Percentiles rank a stretch among this genome's conserved stretches.
Evolutionary conservation across 2,113 vertebrate genomes (phyloP).

Genomic region (Malurus cyaneus): DNA sequence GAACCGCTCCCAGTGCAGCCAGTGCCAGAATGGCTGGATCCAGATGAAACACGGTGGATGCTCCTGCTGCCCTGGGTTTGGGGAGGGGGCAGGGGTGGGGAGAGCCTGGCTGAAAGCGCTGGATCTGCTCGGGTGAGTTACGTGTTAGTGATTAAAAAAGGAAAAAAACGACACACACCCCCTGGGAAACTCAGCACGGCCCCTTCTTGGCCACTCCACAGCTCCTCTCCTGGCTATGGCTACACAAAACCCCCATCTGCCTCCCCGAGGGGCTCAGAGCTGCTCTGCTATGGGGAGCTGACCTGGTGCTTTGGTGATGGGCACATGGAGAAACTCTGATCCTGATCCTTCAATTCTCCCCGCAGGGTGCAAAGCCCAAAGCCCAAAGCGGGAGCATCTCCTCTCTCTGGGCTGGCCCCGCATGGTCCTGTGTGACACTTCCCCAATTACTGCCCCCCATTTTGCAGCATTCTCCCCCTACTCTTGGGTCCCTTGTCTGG

Average conservation of each 20-base stretch:
- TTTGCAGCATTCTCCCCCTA: background rate
- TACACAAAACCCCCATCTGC: background rate
- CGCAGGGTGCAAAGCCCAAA: background rate
- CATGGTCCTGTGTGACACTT: rapidly evolving
- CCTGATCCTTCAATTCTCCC: background rate
- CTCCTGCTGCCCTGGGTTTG: slow-evolving; percentile 5
- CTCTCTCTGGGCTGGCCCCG: rapidly evolving
- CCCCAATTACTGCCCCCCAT: background rate
- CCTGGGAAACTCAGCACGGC: rapidly evolving
- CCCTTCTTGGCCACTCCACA: background rate
- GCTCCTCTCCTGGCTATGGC: background rate
- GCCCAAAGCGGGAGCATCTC: background rate
- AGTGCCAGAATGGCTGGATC: background rate
- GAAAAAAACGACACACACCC: background rate
- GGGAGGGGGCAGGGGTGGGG: background rate
- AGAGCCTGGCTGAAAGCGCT: background rate
- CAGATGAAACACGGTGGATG: background rate
- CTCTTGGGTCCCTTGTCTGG: background rate
- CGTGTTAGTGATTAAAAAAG: slow-evolving; percentile 27
- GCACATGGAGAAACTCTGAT: background rate
- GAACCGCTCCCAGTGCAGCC: slow-evolving; percentile 45
- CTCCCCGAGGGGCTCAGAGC: background rate
- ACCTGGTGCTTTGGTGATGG: background rate
- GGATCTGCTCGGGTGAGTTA: background rate
- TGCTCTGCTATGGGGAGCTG: background rate